These are phyloP conservation scores for Timema cristinae DNA, from an alignment of 2,888 invertebrate genomes.

Conservation along the genomic window DNA sequence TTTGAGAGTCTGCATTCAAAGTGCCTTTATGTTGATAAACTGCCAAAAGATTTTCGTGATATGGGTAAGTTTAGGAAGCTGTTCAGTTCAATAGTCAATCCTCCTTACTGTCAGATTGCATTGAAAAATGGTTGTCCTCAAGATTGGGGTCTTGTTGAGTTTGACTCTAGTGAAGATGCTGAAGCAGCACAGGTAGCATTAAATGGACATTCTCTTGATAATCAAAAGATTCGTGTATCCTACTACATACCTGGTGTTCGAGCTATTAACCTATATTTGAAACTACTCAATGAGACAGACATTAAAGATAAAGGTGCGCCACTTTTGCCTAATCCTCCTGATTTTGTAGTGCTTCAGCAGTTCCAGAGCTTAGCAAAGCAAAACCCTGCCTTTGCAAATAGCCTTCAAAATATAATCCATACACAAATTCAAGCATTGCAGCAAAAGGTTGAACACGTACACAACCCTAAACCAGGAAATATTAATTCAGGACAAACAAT, in stretches of 20 bases:
- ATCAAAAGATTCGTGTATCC: constrained; percentile 45
- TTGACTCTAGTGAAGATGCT: constrained; percentile 43
- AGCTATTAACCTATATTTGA: constrained; percentile 50
- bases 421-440: constrained; percentile 45
- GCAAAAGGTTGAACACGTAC: constrained; percentile 33
- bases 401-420: constrained; percentile 45
- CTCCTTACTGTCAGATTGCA: constrained; percentile 53
- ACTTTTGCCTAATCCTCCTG: constrained; percentile 46
- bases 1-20: constrained; percentile 50
- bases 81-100: constrained; percentile 48
- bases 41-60: constrained; percentile 49
- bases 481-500: constrained; percentile 26
- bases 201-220: constrained; percentile 42
- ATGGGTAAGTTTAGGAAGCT: constrained; percentile 48
- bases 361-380: constrained; percentile 48
- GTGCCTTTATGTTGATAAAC: constrained; percentile 49
- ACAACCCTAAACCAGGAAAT: constrained; percentile 15
- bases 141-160: constrained; percentile 53
- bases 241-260: constrained; percentile 52
- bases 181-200: constrained; percentile 43
- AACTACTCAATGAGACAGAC: constrained; percentile 44
- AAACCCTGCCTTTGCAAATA: constrained; percentile 47
- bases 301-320: constrained; percentile 36
- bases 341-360: constrained; percentile 45
- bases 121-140: constrained; percentile 48